These are phyloP conservation scores for Alauda arvensis DNA, from an alignment of 2,797 vertebrate genomes.

Conservation along the genomic window DNA sequence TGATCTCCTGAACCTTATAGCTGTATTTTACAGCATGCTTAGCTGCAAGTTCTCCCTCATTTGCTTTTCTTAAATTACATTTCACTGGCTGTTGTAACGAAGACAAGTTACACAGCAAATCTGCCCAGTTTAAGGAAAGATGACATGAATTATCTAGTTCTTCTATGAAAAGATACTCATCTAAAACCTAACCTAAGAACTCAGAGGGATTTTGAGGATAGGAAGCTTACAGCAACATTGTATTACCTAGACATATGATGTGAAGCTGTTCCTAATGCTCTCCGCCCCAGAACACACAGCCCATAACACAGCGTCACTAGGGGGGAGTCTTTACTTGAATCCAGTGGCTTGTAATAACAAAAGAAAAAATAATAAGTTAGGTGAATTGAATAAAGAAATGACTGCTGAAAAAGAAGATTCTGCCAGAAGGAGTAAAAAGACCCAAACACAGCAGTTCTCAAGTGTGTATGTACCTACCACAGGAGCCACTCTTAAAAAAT, in stretches of 20 bases:
- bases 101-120: not conserved
- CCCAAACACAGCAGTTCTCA: not conserved
- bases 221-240: not conserved
- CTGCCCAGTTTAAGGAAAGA: not conserved
- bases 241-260: constrained; percentile 97
- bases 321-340: constrained; percentile 90
- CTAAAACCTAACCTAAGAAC: not conserved
- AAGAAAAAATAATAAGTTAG: not conserved
- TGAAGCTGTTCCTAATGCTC: constrained; percentile 94
- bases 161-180: not conserved
- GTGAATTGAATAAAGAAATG: not conserved
- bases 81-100: not conserved
- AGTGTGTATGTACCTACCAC: not conserved
- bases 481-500: not conserved
- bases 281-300: constrained; percentile 92
- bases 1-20: not conserved
- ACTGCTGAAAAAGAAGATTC: not conserved
- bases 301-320: constrained; percentile 95
- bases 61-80: not conserved
- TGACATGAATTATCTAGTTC: not conserved
- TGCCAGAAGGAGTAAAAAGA: not conserved
- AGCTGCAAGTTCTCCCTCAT: not conserved
- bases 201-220: not conserved
- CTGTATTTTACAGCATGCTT: not conserved
- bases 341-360: constrained; percentile 78